Conservation (phyloP, 1,140 invertebrate species). For the Teleopsis dalmanni region DNA sequence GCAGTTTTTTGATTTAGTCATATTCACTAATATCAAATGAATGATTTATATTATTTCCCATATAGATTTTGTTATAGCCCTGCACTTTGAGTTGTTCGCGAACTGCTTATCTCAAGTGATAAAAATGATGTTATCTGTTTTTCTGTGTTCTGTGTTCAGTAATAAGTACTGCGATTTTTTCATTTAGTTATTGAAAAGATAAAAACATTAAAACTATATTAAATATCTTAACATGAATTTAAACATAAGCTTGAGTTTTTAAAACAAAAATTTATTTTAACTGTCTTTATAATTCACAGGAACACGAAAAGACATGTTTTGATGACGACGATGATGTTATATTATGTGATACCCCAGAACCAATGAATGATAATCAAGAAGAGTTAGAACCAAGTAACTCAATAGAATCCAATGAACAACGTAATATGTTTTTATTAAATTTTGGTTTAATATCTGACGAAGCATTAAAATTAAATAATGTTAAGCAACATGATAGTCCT, state of each 20-base stretch:
- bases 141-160: no score
- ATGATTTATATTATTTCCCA: no score
- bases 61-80: no score
- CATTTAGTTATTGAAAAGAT: neutral
- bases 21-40: no score
- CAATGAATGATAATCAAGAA: slow-evolving; percentile 8
- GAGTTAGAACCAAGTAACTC: slow-evolving; percentile 18
- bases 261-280: slow-evolving; percentile 1
- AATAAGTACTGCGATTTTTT: no score
- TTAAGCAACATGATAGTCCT: neutral
- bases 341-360: slow-evolving; percentile 38
- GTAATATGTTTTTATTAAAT: slow-evolving; percentile 37
- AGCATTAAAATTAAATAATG: slow-evolving; percentile 1
- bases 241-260: neutral
- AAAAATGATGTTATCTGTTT: no score
- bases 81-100: no score
- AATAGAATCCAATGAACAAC: slow-evolving; percentile 29
- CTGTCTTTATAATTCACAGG: slow-evolving; percentile 36
- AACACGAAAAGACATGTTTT: slow-evolving; percentile 49
- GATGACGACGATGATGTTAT: slow-evolving; percentile 35
- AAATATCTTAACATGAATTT: neutral
- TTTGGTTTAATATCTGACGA: slow-evolving; percentile 26
- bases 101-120: no score
- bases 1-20: no score
- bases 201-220: neutral